phyloP scores from a whole-genome alignment of 92 coral and sea anemone species.

The Micromussa lordhowensis region DNA sequence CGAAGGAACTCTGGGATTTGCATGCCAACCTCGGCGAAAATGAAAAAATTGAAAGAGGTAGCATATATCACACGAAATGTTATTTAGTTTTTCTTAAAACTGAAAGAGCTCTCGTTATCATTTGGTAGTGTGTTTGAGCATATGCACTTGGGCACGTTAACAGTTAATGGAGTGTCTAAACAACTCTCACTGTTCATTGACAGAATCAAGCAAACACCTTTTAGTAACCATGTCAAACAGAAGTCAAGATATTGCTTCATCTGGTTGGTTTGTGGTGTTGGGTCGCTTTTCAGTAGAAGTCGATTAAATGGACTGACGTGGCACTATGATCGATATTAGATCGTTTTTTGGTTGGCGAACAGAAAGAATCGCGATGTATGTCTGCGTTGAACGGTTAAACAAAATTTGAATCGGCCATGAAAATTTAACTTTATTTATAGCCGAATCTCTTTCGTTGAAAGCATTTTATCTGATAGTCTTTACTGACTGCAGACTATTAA shows the following conservation, averaged over 20 bases:
- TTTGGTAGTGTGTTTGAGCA: slow-evolving; percentile 12
- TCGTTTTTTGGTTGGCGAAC: not conserved
- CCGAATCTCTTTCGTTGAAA: slow-evolving; percentile 11
- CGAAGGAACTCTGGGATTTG: no score
- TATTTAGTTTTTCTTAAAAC: not conserved
- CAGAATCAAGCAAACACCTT: slow-evolving; percentile 45
- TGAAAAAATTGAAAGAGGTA: not conserved
- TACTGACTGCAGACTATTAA: slow-evolving; percentile 2
- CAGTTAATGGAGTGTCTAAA: slow-evolving; percentile 42
- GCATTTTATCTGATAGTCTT: slow-evolving; percentile 15
- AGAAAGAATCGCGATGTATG: not conserved
- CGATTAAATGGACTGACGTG: not conserved
- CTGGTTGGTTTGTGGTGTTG: slow-evolving; percentile 9
- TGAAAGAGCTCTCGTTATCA: not conserved
- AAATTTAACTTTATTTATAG: no score
- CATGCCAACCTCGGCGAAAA: not conserved
- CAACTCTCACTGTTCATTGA: slow-evolving; percentile 35
- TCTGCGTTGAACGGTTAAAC: no score
- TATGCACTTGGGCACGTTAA: slow-evolving; percentile 25
- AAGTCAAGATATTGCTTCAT: slow-evolving; percentile 19
- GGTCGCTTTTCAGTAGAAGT: not conserved
- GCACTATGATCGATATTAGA: not conserved
- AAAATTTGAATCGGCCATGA: no score
- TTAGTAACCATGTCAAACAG: slow-evolving; percentile 48
- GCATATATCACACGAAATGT: not conserved